Evolutionary conservation across 1,140 invertebrate genomes (phyloP), one percentile per base, ranked within the genome.

Genomic region (Drosophila triauraria): DNA sequence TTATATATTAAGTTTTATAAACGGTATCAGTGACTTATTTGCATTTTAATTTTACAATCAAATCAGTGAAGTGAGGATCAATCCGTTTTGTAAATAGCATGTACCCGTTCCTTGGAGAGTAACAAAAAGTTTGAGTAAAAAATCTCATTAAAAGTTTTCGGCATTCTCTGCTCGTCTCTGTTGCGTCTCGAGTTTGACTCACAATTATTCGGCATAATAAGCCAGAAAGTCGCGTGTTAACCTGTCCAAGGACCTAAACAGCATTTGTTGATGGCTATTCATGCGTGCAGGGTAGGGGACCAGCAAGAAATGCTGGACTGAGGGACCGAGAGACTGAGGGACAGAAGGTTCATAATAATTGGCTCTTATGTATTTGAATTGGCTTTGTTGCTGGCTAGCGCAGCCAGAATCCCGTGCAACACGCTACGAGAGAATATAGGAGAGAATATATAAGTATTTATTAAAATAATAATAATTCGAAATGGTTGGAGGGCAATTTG

Each of bases 71-170:
- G 3, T 10, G 0, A 10, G 0, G 4, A 44, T 9, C 30, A 53
- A 27, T 25, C 27, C 32, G 17, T 32, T 0, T 12, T 44, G 13
- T 13, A 12, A 35, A 40, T 43, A 5, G 2, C 13, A 56, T 27
- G 60, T 74, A 50, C 70, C 68, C 46, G 10, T 5, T 9, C 6
- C 13, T 9, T 2, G 17, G 4, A 40, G 54, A 72, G 67, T 51
- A 47, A 64, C 46, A 61, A 53, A 32, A 80, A 80, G 59, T 84
- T 78, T 71, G 44, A 43, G 56, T 75, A 69, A 81, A 81, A 71
- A 90, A 90, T 81, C 84, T 88, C 84, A 88, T 88, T 88, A 88
- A 88, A 88, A 88, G 85, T 90, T 88, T 77, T 77, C 54, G 75
- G 75, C 70, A 67, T 79, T 82, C 79, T 72, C 65, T 59, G 61